Conservation (phyloP, 2,888 invertebrate genomes). For the Acrobasis consociella region DNA sequence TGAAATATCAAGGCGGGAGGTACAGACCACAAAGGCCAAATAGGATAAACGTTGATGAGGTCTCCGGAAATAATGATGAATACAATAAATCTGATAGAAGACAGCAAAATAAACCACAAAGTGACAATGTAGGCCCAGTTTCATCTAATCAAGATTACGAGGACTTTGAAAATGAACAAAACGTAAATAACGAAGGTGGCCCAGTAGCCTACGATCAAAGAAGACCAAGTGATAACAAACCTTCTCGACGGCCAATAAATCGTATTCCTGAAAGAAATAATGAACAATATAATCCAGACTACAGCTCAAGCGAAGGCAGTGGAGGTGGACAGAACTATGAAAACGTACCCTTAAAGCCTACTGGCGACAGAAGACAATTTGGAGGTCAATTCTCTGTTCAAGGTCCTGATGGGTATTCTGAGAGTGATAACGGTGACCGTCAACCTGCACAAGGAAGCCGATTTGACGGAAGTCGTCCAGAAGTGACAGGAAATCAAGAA, state of each 20-base stretch:
- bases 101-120: constrained; percentile 19
- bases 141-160: constrained; percentile 6
- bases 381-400: constrained; percentile 8
- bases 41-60: constrained; percentile 21
- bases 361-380: constrained; percentile 4
- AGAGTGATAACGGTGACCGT: background rate
- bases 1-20: constrained; percentile 46
- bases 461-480: background rate
- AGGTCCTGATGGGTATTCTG: background rate
- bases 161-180: background rate
- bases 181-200: background rate
- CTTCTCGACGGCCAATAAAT: background rate
- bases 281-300: constrained; percentile 1
- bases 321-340: background rate
- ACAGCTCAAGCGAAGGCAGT: background rate
- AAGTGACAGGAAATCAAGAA: background rate
- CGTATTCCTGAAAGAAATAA: background rate
- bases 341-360: background rate
- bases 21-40: constrained; percentile 24
- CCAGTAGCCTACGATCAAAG: background rate
- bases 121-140: constrained; percentile 14
- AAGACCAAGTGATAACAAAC: background rate
- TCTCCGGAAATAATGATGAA: constrained; percentile 25
- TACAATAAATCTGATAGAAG: constrained; percentile 2
- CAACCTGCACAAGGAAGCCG: background rate